Evolutionary conservation across 2,797 vertebrate genomes (phyloP).

Genomic region (Spinus olivaceus): DNA sequence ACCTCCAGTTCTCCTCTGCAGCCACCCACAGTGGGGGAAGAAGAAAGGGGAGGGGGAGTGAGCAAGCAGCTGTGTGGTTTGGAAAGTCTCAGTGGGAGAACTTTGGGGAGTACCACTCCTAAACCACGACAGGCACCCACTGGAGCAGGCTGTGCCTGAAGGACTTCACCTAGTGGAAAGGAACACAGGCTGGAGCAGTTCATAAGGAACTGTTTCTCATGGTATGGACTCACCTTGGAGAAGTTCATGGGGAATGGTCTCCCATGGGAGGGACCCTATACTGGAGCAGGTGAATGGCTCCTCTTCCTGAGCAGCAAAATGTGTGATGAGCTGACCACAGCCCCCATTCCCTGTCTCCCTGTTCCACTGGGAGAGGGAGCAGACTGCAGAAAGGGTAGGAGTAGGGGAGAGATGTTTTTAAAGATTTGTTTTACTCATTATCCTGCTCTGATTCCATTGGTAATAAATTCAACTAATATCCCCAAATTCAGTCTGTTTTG

Average conservation of each 20-base stretch:
- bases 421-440: background rate
- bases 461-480: background rate
- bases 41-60: background rate
- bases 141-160: background rate
- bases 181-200: background rate
- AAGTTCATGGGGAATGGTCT: background rate
- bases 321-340: background rate
- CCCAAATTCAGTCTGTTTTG: background rate
- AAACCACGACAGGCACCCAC: background rate
- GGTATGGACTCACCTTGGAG: background rate
- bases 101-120: background rate
- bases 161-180: background rate
- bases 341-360: background rate
- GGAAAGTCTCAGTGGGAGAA: accelerated
- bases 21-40: too few relatives aligned
- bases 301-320: background rate
- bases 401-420: background rate
- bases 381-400: background rate
- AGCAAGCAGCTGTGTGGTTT: background rate
- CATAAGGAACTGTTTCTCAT: background rate
- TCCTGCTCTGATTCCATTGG: background rate
- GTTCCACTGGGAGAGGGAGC: background rate
- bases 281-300: background rate
- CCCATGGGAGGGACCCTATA: accelerated
- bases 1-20: background rate